Evolutionary conservation across 2,888 invertebrate species (phyloP), one percentile per base, ranked within the genome.

Genomic region (Synanthedon vespiformis): DNA sequence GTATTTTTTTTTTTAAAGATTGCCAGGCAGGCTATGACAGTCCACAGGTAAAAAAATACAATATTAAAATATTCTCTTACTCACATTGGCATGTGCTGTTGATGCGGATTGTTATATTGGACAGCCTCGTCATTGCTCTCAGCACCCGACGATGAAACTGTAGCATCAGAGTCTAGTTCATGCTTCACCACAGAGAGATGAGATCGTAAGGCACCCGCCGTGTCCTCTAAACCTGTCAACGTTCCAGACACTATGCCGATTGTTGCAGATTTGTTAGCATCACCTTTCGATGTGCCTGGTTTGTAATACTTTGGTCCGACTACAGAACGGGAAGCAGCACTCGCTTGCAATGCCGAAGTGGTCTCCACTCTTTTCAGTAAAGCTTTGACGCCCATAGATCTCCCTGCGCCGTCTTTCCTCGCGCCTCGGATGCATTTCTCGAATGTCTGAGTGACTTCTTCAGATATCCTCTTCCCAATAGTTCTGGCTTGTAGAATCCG

Each of bases 71-170:
- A 34, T 34, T 34, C 10, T 34, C 2, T 34, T 16, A 93, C 95
- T 94, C 81, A 95, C 95, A 95, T 92, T 54, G 93, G 89, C 78
- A 94, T 89, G 56, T 90, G 90, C 67, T 93, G 92, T 70, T 94
- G 94, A 67, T 91, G 90, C 51, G 90, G 89, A 80, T 95, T 95
- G 76, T 91, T 94, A 80, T 93, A 95, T 56, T 88, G 80, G 60
- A 94, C 91, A 83, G 93, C 91, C 77, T 97, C 97, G 86, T 97
- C 97, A 77, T 95, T 95, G 68, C 96, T 96, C 77, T 97, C 97
- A 40, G 95, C 96, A 52, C 96, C 97, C 13, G 97, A 97, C 69
- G 96, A 97, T 56, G 96, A 96, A 13, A 93, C 95, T 1, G 98
- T 98, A 40, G 95, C 96, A 84, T 98, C 97, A 1, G 96, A 96